These are phyloP conservation scores for Saxicola maurus DNA, from an alignment of 2,797 vertebrate species.

Conservation along the genomic window DNA sequence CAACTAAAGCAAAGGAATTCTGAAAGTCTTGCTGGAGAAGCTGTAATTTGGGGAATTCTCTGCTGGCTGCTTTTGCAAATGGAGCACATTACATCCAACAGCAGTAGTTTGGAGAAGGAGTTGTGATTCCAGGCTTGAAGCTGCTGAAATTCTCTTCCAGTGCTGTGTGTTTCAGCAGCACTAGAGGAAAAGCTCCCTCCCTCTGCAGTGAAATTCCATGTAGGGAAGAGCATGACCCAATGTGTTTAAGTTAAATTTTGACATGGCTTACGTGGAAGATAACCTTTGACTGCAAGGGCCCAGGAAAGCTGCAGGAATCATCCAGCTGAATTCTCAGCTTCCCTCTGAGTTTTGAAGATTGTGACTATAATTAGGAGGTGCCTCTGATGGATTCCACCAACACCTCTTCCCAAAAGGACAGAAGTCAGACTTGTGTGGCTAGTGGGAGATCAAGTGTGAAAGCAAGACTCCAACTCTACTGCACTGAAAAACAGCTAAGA, in stretches of 20 bases:
- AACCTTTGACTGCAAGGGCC: constrained; percentile 37
- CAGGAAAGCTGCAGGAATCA: background rate
- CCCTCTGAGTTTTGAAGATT: constrained; percentile 22
- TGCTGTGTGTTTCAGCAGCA: background rate
- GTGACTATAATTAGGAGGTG: constrained; percentile 44
- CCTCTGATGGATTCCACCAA: constrained; percentile 47
- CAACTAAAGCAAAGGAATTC: background rate
- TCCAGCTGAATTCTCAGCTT: constrained; percentile 6
- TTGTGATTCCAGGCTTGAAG: accelerated
- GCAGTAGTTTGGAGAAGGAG: background rate
- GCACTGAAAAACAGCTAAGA: background rate
- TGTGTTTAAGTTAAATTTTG: background rate
- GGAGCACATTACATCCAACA: background rate
- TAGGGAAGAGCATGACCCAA: background rate
- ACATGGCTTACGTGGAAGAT: background rate
- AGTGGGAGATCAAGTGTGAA: background rate
- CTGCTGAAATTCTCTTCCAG: background rate
- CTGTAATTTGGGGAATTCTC: background rate
- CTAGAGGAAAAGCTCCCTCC: background rate
- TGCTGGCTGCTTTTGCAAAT: background rate
- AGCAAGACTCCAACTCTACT: background rate
- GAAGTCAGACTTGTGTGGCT: background rate
- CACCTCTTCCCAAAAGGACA: constrained; percentile 13
- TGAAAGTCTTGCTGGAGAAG: background rate
- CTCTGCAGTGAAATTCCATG: background rate